Evolutionary conservation across 2,797 vertebrate species (phyloP).

Genomic region (Microctenopoma stevenorrisi): DNA sequence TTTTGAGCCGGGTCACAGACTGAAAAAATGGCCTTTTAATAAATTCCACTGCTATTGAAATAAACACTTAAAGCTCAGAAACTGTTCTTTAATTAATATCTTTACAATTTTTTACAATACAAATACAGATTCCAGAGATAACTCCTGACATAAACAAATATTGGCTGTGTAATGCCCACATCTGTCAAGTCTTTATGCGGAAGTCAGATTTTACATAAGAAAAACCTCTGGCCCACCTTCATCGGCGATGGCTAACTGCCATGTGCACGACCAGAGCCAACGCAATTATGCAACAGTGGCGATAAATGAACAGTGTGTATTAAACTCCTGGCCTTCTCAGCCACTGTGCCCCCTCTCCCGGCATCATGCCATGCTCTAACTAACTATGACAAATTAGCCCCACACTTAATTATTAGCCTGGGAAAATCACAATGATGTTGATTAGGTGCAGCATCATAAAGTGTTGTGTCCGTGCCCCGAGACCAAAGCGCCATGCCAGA

Average conservation of each 20-base stretch:
- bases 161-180: constrained; percentile 2
- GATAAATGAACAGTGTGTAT: constrained; percentile 53
- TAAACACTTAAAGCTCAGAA: too few relatives aligned
- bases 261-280: constrained; percentile 17
- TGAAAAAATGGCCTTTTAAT: neutral
- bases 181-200: constrained; percentile 8
- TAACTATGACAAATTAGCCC: constrained; percentile 85
- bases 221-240: constrained; percentile 54
- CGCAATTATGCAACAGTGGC: constrained; percentile 30
- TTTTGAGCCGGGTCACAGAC: constrained; percentile 8
- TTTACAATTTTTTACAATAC: too few relatives aligned
- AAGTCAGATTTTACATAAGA: constrained; percentile 19
- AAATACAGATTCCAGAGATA: constrained; percentile 1
- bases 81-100: too few relatives aligned
- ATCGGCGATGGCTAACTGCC: constrained; percentile 39
- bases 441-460: constrained; percentile 83
- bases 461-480: constrained; percentile 63
- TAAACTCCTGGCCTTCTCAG: constrained; percentile 48
- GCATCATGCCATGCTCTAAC: constrained; percentile 79
- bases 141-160: constrained; percentile 17
- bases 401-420: constrained; percentile 83
- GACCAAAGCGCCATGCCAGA: constrained; percentile 67
- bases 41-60: neutral
- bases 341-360: constrained; percentile 50
- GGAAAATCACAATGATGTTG: constrained; percentile 84